phyloP scores from a whole-genome alignment of 2,113 vertebrate genomes.

The Bolborhynchus lineola region DNA sequence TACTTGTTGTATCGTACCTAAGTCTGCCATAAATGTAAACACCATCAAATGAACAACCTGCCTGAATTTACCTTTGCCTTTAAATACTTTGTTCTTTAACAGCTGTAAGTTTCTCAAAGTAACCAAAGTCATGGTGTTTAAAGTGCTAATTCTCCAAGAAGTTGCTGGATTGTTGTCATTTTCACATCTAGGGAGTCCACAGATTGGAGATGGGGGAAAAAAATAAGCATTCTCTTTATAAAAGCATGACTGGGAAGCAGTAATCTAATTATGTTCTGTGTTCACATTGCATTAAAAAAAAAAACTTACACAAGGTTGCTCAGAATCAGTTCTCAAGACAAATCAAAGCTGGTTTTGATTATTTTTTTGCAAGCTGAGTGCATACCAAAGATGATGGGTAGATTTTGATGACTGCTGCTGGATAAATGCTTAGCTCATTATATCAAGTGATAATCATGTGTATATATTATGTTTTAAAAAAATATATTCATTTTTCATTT shows the following conservation, averaged over 20 bases:
- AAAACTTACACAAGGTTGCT: not conserved
- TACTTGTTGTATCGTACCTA: conserved; percentile 82
- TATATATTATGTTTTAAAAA: not conserved
- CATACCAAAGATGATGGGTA: not conserved
- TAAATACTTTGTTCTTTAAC: not conserved
- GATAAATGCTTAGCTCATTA: not conserved
- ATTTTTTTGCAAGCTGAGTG: not conserved
- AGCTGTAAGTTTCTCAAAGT: not conserved
- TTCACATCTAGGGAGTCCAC: not conserved
- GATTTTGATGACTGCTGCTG: not conserved
- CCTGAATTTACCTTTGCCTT: not conserved
- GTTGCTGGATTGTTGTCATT: not conserved
- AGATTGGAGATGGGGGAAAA: not conserved
- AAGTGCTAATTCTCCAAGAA: not conserved
- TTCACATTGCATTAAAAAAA: not conserved
- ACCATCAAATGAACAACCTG: not conserved
- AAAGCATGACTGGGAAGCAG: not conserved
- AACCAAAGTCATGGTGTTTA: not conserved
- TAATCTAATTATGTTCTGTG: not conserved
- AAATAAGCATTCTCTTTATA: not conserved
- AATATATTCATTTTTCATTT: not conserved
- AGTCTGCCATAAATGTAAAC: not conserved
- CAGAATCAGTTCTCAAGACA: not conserved
- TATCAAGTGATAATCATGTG: not conserved
- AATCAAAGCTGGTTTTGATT: not conserved